phyloP scores from a whole-genome alignment of 2,888 invertebrate species.

The Hirtodrosophila alboralis region DNA sequence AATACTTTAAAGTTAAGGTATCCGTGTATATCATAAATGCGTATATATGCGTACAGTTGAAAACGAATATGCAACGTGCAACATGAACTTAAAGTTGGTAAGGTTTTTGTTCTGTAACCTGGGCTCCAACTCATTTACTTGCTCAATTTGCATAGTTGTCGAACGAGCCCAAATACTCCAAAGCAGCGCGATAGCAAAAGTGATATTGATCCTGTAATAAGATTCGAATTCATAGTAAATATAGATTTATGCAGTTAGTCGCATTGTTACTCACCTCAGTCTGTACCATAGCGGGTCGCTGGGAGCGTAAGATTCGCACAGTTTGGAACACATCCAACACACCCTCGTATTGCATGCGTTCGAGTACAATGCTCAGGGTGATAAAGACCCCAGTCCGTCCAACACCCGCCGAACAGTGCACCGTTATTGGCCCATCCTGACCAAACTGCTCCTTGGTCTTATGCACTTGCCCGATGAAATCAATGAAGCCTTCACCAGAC shows the following conservation, averaged over 20 bases:
- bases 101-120: constrained; percentile 46
- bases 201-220: constrained; percentile 96
- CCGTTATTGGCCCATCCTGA: constrained; percentile 99
- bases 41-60: constrained; percentile 66
- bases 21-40: constrained; percentile 70
- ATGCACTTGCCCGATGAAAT: constrained; percentile 99
- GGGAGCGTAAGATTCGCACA: constrained; percentile 98
- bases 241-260: neutral
- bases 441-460: constrained; percentile 99
- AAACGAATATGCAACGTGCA: constrained; percentile 35
- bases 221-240: too few species aligned
- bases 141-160: constrained; percentile 96
- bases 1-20: constrained; percentile 73
- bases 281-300: constrained; percentile 99
- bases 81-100: constrained; percentile 44
- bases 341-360: constrained; percentile 99
- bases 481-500: constrained; percentile 99
- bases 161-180: constrained; percentile 99
- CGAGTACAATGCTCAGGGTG: constrained; percentile 97
- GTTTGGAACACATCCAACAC: constrained; percentile 99
- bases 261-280: constrained; percentile 90
- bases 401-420: constrained; percentile 99
- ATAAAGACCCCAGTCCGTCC: constrained; percentile 99
- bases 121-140: constrained; percentile 10
- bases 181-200: constrained; percentile 99